These are phyloP conservation scores for Drosophila elegans DNA, from an alignment of 1,140 invertebrate genomes.

Conservation along the genomic window DNA sequence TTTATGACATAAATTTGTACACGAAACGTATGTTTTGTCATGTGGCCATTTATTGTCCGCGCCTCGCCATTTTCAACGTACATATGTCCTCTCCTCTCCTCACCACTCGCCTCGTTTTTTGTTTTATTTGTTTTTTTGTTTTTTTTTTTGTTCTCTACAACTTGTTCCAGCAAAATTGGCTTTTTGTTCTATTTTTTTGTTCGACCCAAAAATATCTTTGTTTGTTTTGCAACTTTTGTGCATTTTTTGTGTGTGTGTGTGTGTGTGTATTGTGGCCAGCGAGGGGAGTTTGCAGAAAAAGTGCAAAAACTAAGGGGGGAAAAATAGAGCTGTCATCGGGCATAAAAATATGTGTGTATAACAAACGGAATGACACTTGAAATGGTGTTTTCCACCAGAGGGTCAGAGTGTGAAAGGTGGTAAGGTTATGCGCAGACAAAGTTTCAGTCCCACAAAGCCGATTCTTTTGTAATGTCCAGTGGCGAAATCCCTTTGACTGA, in stretches of 20 bases:
- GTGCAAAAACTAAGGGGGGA: slow-evolving; percentile 53
- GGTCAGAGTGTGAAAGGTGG: slow-evolving; percentile 7
- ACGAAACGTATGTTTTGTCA: slow-evolving; percentile 78
- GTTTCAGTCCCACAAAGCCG: slow-evolving; percentile 30
- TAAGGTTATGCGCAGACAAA: slow-evolving; percentile 23
- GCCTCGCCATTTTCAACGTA: slow-evolving; percentile 45
- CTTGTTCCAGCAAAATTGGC: slow-evolving; percentile 46
- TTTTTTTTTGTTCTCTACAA: neutral
- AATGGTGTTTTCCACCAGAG: slow-evolving; percentile 16
- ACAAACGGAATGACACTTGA: slow-evolving; percentile 57
- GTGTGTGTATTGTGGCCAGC: slow-evolving; percentile 20
- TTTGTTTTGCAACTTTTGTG: slow-evolving; percentile 52
- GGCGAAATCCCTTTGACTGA: slow-evolving; percentile 22
- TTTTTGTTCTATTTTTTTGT: slow-evolving; percentile 62
- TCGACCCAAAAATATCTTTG: slow-evolving; percentile 36
- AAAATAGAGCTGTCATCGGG: slow-evolving; percentile 72
- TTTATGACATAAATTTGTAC: slow-evolving; percentile 76
- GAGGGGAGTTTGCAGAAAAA: slow-evolving; percentile 38
- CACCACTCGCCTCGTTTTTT: neutral
- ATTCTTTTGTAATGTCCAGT: slow-evolving; percentile 29
- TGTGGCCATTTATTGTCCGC: slow-evolving; percentile 72
- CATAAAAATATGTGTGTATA: slow-evolving; percentile 66
- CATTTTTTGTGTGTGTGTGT: slow-evolving; percentile 35
- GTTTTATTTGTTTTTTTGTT: neutral
- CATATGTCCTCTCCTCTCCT: slow-evolving; percentile 18